Evolutionary conservation across 2,113 vertebrate species (phyloP).

Genomic region (Damaliscus lunatus): DNA sequence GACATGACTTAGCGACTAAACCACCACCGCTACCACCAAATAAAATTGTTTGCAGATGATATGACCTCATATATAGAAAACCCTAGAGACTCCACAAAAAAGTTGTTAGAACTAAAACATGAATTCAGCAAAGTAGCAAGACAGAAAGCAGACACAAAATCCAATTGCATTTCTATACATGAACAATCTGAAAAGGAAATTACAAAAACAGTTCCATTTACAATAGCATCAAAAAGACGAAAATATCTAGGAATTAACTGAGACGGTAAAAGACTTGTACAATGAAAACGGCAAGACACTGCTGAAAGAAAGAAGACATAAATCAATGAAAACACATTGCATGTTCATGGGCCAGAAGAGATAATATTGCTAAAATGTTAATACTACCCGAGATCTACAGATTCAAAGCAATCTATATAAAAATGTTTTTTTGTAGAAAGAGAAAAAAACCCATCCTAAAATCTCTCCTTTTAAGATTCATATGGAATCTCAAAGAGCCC

Average conservation of each 20-base stretch:
- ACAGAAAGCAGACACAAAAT: not conserved
- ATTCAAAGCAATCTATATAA: not conserved
- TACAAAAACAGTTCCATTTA: not conserved
- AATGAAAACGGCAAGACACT: not conserved
- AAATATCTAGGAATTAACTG: not conserved
- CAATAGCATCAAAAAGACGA: not conserved
- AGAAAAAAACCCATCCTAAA: not conserved
- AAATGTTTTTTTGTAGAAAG: not conserved
- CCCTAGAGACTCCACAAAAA: not conserved
- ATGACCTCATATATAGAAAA: not conserved
- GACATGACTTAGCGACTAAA: not conserved
- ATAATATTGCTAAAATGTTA: not conserved
- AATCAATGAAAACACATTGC: not conserved
- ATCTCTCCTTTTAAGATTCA: not conserved
- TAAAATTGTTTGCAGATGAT: not conserved
- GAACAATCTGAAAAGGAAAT: not conserved
- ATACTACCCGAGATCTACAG: not conserved
- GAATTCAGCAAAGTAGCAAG: not conserved
- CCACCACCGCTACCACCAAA: not conserved
- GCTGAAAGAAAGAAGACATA: not conserved
- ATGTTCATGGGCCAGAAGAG: not conserved
- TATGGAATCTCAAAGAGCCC: not conserved
- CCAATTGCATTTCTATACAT: not conserved
- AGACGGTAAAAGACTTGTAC: not conserved
- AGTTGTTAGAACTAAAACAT: not conserved